Conservation (phyloP, 2,797 vertebrate genomes). For the Ataeniobius toweri region DNA sequence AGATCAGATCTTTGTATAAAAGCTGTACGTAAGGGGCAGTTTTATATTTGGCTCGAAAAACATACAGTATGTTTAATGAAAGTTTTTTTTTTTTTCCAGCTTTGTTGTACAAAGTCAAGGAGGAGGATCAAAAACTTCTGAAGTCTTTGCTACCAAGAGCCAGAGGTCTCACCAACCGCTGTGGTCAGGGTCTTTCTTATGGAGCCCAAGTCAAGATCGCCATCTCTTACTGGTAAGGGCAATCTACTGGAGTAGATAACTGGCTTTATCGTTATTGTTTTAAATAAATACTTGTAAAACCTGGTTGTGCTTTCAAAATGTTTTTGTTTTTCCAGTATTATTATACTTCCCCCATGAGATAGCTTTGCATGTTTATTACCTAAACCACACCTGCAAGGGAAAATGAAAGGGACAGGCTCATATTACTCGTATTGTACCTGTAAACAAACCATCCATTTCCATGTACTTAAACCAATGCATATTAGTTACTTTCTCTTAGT, state of each 20-base stretch:
- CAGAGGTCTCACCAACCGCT: constrained; percentile 66
- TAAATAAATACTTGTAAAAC: not conserved
- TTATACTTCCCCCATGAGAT: not conserved
- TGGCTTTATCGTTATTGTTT: not conserved
- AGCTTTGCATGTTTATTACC: not conserved
- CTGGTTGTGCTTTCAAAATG: not conserved
- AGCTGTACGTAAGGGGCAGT: not conserved
- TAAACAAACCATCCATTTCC: not conserved
- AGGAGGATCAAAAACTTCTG: constrained; percentile 77
- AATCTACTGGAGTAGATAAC: constrained; percentile 6
- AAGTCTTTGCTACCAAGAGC: constrained; percentile 75
- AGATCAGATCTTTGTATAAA: not conserved
- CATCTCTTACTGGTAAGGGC: constrained; percentile 80
- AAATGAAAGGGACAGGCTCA: constrained; percentile 8
- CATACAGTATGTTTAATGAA: not conserved
- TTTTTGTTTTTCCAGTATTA: not conserved
- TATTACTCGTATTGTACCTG: not conserved
- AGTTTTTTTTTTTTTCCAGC: constrained; percentile 52
- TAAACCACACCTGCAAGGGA: constrained; percentile 14
- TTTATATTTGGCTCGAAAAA: not conserved
- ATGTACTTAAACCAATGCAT: not conserved
- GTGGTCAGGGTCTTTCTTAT: constrained; percentile 69
- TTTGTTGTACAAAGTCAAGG: constrained; percentile 69
- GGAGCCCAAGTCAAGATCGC: constrained; percentile 73
- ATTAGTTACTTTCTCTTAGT: not conserved